A percentile compares a stretch with the other conserved stretches of the same genome.
These are phyloP conservation scores for Loxodonta africana DNA, from an alignment of 2,113 vertebrate genomes.

Conservation along the genomic window DNA sequence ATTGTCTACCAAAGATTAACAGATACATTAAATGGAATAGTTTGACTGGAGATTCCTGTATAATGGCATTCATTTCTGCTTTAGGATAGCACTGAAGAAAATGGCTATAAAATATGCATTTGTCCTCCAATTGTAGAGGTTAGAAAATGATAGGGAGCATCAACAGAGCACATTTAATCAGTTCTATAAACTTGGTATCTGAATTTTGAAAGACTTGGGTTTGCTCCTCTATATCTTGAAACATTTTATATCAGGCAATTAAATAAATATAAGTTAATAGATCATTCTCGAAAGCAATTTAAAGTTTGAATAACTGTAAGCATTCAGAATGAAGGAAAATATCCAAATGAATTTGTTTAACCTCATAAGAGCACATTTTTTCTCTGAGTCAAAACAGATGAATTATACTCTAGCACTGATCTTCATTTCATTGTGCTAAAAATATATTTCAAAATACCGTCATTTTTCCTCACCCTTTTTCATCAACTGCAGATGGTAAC, in stretches of 20 bases:
- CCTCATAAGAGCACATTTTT: neutral
- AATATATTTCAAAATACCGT: conserved; percentile 7
- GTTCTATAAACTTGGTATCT: neutral
- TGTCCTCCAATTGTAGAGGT: neutral
- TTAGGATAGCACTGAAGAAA: neutral
- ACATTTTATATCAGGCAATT: neutral
- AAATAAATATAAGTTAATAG: conserved; percentile 21
- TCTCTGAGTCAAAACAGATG: conserved; percentile 3
- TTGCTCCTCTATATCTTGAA: conserved; percentile 19
- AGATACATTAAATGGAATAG: conserved; percentile 40
- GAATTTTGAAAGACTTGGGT: neutral
- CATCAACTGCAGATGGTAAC: neutral
- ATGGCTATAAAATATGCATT: neutral
- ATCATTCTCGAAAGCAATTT: conserved; percentile 33
- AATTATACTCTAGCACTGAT: conserved; percentile 22
- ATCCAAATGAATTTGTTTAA: conserved; percentile 17
- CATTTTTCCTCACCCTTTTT: neutral
- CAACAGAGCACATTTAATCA: conserved; percentile 11
- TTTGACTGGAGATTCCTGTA: neutral
- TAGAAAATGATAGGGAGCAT: neutral
- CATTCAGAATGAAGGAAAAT: conserved; percentile 2
- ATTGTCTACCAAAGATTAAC: conserved; percentile 29
- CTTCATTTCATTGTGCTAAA: conserved; percentile 50
- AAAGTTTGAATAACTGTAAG: neutral
- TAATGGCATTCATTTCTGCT: neutral